Evolutionary conservation across 2,888 invertebrate genomes (phyloP).

Genomic region (Chromoteleia sp.): DNA sequence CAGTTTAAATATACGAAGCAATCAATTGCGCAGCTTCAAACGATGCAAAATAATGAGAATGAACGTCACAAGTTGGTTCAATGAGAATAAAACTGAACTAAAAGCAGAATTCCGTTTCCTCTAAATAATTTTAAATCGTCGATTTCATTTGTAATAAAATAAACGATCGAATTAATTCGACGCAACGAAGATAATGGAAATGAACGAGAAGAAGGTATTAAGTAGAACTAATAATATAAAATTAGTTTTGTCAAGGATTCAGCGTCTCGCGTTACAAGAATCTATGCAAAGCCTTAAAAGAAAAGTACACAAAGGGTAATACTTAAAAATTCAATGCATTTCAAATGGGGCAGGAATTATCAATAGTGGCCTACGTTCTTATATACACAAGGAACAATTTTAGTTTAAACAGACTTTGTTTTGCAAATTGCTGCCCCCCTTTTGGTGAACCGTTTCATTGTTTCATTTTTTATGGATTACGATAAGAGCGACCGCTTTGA

Average conservation of each 20-base stretch:
- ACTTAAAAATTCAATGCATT: slow-evolving; percentile 85
- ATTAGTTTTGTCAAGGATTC: slow-evolving; percentile 29
- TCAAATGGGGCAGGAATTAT: slow-evolving; percentile 82
- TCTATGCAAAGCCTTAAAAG: neutral
- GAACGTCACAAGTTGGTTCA: too few relatives aligned
- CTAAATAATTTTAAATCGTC: too few relatives aligned
- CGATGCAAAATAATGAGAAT: too few relatives aligned
- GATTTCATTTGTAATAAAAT: too few relatives aligned
- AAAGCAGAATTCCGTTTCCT: too few relatives aligned
- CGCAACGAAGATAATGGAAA: neutral
- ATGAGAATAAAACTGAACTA: too few relatives aligned
- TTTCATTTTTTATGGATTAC: too few relatives aligned
- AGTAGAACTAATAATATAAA: neutral
- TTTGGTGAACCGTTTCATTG: too few relatives aligned
- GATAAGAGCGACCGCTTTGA: too few relatives aligned
- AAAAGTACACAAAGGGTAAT: slow-evolving; percentile 45
- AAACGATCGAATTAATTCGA: slow-evolving; percentile 17
- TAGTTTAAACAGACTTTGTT: slow-evolving; percentile 61
- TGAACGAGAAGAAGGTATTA: neutral
- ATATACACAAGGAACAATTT: slow-evolving; percentile 74
- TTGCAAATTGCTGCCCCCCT: too few relatives aligned
- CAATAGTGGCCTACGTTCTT: slow-evolving; percentile 73
- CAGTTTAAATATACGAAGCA: too few relatives aligned
- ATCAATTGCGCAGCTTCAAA: too few relatives aligned
- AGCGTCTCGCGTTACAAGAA: slow-evolving; percentile 13